Evolutionary conservation across 2,888 invertebrate species (phyloP).

Genomic region (Melinopterus prodromus): DNA sequence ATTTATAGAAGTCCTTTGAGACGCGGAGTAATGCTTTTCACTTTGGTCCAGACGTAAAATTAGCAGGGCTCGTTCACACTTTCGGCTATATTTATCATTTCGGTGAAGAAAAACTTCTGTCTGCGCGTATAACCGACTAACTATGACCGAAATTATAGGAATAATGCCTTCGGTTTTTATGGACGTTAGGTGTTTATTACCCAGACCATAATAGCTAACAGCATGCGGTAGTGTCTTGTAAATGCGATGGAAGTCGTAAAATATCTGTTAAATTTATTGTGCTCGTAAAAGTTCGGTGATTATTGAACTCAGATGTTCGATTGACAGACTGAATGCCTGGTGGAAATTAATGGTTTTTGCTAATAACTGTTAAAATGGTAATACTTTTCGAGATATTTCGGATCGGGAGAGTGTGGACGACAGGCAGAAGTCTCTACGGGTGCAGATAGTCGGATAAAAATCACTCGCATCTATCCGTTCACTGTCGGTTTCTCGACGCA

Average conservation of each 20-base stretch:
- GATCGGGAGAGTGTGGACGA: too few relatives aligned
- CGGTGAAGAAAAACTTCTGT: not conserved
- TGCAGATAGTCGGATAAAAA: too few relatives aligned
- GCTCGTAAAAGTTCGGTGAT: not conserved
- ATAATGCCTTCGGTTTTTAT: not conserved
- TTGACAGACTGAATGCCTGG: not conserved
- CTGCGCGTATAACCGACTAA: not conserved
- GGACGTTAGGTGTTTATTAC: not conserved
- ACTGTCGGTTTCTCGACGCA: too few relatives aligned
- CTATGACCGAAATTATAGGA: not conserved
- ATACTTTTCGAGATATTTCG: too few relatives aligned
- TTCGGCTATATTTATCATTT: not conserved
- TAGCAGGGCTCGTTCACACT: not conserved
- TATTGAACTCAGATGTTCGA: not conserved
- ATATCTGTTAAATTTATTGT: not conserved
- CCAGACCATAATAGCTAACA: not conserved
- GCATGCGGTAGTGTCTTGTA: not conserved
- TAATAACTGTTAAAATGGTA: too few relatives aligned
- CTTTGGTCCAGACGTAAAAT: not conserved
- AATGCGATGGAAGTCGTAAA: not conserved
- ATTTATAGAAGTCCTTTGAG: not conserved
- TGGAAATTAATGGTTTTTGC: too few relatives aligned
- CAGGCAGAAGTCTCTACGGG: too few relatives aligned
- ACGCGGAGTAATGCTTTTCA: not conserved
- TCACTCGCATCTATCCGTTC: too few relatives aligned